Conservation (phyloP, 2,888 invertebrate genomes). For the Sialis lutaria region DNA sequence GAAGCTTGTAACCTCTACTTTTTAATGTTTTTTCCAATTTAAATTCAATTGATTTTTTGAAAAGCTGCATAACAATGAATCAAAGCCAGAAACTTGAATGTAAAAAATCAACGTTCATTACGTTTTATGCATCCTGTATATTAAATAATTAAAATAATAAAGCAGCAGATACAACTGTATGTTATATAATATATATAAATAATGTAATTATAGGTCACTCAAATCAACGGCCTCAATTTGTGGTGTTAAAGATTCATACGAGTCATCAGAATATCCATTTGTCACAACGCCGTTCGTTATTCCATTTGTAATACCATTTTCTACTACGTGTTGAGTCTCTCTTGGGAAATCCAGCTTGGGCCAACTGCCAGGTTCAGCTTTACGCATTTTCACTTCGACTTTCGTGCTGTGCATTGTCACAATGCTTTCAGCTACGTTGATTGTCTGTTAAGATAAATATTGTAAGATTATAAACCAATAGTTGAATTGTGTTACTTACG, state of each 20-base stretch:
- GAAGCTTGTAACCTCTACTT: too few relatives aligned
- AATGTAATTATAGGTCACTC: conserved; percentile 36
- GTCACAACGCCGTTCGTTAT: background rate
- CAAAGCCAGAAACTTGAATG: too few relatives aligned
- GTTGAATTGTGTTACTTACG: conserved; percentile 32
- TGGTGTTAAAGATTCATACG: conserved; percentile 23
- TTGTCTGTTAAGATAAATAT: conserved; percentile 38
- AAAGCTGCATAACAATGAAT: too few relatives aligned
- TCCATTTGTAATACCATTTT: conserved; percentile 13
- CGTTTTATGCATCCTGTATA: too few relatives aligned
- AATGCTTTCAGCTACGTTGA: conserved; percentile 50
- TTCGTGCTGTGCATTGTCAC: conserved; percentile 76
- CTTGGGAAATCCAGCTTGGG: conserved; percentile 49
- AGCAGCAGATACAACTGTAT: too few relatives aligned
- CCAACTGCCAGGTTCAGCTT: conserved; percentile 76
- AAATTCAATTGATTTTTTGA: too few relatives aligned
- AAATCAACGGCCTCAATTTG: conserved; percentile 53
- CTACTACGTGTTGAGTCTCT: conserved; percentile 5
- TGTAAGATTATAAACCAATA: conserved; percentile 2
- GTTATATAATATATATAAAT: too few relatives aligned
- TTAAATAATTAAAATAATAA: too few relatives aligned
- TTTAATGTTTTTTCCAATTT: too few relatives aligned
- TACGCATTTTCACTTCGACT: conserved; percentile 80
- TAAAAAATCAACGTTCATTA: too few relatives aligned
- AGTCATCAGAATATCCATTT: too few relatives aligned